These are phyloP conservation scores for Poeciliopsis turneri DNA, from an alignment of 2,797 vertebrate genomes.

Conservation along the genomic window DNA sequence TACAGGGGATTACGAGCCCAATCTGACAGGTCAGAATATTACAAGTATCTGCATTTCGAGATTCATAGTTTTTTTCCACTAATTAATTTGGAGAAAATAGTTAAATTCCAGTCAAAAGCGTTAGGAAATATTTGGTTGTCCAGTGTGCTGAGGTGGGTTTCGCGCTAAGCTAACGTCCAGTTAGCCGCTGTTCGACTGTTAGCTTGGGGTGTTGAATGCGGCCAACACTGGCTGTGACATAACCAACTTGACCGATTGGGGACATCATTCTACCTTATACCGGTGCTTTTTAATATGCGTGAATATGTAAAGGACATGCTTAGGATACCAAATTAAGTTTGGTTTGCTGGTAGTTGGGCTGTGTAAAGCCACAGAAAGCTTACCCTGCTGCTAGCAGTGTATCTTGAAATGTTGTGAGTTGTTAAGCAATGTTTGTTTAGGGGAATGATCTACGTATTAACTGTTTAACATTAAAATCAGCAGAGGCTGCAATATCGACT, in stretches of 20 bases:
- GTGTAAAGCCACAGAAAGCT: slow-evolving; percentile 37
- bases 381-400: slow-evolving; percentile 51
- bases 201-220: slow-evolving; percentile 21
- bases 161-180: slow-evolving; percentile 52
- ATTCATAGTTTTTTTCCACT: rapidly evolving
- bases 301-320: background rate
- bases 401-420: slow-evolving; percentile 48
- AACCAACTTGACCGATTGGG: slow-evolving; percentile 19
- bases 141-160: slow-evolving; percentile 14
- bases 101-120: background rate
- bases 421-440: slow-evolving; percentile 27
- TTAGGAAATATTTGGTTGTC: slow-evolving; percentile 9
- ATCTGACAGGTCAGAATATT: slow-evolving; percentile 77
- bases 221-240: slow-evolving; percentile 57
- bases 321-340: background rate
- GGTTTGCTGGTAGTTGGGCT: background rate
- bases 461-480: background rate
- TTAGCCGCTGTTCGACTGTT: slow-evolving; percentile 43
- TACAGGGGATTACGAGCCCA: slow-evolving; percentile 72
- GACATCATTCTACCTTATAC: background rate
- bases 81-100: background rate
- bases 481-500: background rate
- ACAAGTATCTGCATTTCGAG: background rate
- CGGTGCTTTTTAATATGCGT: background rate
- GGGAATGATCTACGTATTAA: background rate